These are phyloP conservation scores for Ursus arctos DNA, from an alignment of 2,113 vertebrate genomes.

Conservation along the genomic window DNA sequence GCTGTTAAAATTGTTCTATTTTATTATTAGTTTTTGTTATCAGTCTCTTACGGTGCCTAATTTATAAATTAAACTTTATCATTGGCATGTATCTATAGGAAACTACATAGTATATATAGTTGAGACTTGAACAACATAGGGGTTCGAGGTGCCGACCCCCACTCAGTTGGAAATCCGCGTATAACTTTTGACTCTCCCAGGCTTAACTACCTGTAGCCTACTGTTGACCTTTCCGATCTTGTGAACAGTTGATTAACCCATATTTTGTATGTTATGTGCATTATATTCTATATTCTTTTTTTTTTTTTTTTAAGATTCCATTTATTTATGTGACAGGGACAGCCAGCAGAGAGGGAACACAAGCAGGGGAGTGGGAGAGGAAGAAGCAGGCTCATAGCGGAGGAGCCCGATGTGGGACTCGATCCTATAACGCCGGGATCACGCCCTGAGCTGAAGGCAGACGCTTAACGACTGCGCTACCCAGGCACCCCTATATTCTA, in stretches of 20 bases:
- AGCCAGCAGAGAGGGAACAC: no score
- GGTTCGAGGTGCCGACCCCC: neutral
- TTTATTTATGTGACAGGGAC: no score
- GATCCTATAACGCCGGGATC: no score
- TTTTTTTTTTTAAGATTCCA: no score
- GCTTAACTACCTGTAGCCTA: neutral
- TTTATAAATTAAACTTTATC: neutral
- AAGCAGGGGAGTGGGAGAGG: no score
- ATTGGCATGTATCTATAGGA: neutral
- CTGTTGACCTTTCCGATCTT: neutral
- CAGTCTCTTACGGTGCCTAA: neutral
- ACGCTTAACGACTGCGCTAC: no score
- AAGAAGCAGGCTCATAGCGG: no score
- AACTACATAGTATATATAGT: neutral
- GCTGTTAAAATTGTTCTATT: neutral
- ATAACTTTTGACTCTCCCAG: neutral
- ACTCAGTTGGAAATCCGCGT: neutral
- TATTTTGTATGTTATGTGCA: neutral
- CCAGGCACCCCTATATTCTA: neutral
- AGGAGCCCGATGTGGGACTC: no score
- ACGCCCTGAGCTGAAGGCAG: no score
- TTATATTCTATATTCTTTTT: neutral
- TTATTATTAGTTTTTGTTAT: neutral
- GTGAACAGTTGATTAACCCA: neutral
- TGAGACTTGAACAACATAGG: neutral